Evolutionary conservation across 2,797 vertebrate species (phyloP), one percentile per base, ranked within the genome.

Genomic region (Astyanax mexicanus): DNA sequence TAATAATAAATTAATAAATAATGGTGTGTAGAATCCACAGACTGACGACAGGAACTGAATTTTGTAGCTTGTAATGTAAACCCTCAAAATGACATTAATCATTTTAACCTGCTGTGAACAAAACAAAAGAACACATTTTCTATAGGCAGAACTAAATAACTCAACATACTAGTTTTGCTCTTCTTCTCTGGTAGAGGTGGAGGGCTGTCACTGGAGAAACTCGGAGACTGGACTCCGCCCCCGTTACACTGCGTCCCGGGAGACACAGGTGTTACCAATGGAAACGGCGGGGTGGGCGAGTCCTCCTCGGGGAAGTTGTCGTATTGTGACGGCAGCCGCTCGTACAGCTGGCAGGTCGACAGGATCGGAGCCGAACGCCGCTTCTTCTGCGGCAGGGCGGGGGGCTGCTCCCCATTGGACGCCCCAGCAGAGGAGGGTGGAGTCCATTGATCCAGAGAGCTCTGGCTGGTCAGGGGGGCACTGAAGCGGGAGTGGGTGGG

Each of bases 101-200:
- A n/a, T n/a, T n/a, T n/a, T n/a, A n/a, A n/a, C n/a, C n/a, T n/a
- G n/a, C n/a, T n/a, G n/a, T n/a, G n/a, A n/a, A n/a, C n/a, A n/a
- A n/a, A n/a, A n/a, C n/a, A n/a, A n/a, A n/a, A n/a, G n/a, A n/a
- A n/a, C n/a, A n/a, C n/a, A n/a, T n/a, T n/a, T n/a, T n/a, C n/a
- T n/a, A n/a, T n/a, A n/a, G n/a, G n/a, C n/a, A n/a, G n/a, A n/a
- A n/a, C n/a, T n/a, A n/a, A n/a, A n/a, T n/a, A n/a, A 32, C 29
- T 32, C 5, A 2, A 32, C 98, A 96, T 94, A 99, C 97, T 98
- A 91, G 98, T 94, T 87, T 94, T 96, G 92, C 93, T 96, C 85
- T 98, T 99, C 93, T 99, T 99, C 85, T 99, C 98, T 0, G 98
- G 98, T 6, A 99, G 92, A 1, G 98, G 98, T 0, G 98, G 97